These are phyloP conservation scores for Chamaea fasciata DNA, from an alignment of 2,113 vertebrate genomes.

Conservation along the genomic window DNA sequence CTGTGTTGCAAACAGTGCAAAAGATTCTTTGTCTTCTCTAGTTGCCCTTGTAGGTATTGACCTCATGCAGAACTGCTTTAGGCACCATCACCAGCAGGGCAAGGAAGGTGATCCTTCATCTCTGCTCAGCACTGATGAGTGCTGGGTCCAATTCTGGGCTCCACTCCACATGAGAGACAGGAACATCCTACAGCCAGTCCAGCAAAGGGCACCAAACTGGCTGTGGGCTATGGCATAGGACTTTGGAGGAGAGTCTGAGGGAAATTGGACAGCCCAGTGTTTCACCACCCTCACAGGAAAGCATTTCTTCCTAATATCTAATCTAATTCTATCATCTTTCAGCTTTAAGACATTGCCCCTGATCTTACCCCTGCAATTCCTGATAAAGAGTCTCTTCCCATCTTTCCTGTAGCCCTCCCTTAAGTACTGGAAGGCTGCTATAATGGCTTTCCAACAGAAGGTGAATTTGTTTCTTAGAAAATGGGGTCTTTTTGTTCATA, in stretches of 20 bases:
- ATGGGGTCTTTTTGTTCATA: not conserved
- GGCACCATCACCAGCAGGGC: not conserved
- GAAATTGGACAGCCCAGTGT: not conserved
- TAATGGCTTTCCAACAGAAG: not conserved
- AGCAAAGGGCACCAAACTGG: not conserved
- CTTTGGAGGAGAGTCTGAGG: not conserved
- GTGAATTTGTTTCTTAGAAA: not conserved
- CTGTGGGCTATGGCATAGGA: not conserved
- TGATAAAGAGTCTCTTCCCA: not conserved
- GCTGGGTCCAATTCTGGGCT: not conserved
- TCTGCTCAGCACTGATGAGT: not conserved
- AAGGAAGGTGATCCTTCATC: not conserved
- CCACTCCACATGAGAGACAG: not conserved
- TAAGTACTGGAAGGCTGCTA: not conserved
- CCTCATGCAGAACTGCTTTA: not conserved
- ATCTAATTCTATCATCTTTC: not conserved
- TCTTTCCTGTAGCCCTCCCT: not conserved
- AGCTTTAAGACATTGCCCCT: not conserved
- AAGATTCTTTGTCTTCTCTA: not conserved
- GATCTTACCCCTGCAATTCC: rapidly evolving
- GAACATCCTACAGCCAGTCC: not conserved
- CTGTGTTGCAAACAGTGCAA: not conserved
- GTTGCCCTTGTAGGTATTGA: not conserved
- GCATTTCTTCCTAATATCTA: not conserved
- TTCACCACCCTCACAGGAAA: not conserved